A percentile compares a stretch with the other conserved stretches of the same genome.
phyloP scores from a whole-genome alignment of 2,888 invertebrate genomes.

The Agrenia bidenticulata region DNA sequence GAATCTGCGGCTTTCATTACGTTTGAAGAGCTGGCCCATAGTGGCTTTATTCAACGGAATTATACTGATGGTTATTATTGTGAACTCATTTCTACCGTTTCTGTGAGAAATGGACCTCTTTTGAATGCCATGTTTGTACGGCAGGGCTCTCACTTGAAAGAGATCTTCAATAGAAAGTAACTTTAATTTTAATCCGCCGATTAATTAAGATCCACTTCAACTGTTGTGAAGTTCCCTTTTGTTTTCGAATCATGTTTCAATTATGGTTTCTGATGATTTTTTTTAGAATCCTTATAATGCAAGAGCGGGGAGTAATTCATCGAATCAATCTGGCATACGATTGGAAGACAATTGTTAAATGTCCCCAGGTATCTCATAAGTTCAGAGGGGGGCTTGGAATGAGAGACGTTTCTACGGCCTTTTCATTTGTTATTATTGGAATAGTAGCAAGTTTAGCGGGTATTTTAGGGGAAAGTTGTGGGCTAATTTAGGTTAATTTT shows the following conservation, averaged over 20 bases:
- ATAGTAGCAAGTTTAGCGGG: not conserved
- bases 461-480: not conserved
- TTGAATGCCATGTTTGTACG: constrained; percentile 34
- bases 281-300: constrained; percentile 26
- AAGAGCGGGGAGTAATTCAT: constrained; percentile 28
- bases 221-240: too few relatives aligned
- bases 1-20: constrained; percentile 23
- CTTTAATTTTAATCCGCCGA: too few relatives aligned
- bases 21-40: constrained; percentile 9
- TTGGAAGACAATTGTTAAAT: constrained; percentile 15
- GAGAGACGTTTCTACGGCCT: constrained; percentile 27
- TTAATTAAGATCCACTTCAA: too few relatives aligned
- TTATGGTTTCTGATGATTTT: not conserved
- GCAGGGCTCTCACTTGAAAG: constrained; percentile 26
- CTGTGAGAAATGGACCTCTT: not conserved
- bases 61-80: not conserved
- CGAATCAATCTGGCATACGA: constrained; percentile 26
- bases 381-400: constrained; percentile 27
- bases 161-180: constrained; percentile 40
- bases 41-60: not conserved
- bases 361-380: constrained; percentile 8
- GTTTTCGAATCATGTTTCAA: not conserved
- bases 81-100: not conserved
- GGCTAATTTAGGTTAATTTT: too few relatives aligned
- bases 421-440: constrained; percentile 23